phyloP scores from a whole-genome alignment of 2,888 invertebrate genomes.

The Dryobotodes eremita region DNA sequence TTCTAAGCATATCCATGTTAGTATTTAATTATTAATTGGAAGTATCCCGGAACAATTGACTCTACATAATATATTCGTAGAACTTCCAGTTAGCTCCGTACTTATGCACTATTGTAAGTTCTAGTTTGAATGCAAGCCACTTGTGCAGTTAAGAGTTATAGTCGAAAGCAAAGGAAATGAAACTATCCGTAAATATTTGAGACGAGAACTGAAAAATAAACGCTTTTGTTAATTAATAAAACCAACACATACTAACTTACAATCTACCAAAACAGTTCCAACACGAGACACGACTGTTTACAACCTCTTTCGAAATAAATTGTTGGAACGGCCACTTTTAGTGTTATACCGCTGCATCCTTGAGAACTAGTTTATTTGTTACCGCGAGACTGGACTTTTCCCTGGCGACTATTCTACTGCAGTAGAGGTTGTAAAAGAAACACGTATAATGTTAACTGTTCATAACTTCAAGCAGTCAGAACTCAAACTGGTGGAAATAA shows the following conservation, averaged over 20 bases:
- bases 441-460: slow-evolving; percentile 26
- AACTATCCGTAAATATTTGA: slow-evolving; percentile 22
- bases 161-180: slow-evolving; percentile 8
- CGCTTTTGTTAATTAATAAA: slow-evolving; percentile 1
- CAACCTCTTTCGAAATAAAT: slow-evolving; percentile 39
- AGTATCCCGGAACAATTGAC: slow-evolving; percentile 14
- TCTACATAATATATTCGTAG: slow-evolving; percentile 14
- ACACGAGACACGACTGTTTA: slow-evolving; percentile 25
- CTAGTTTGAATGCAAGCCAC: slow-evolving; percentile 17
- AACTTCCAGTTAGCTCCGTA: slow-evolving; percentile 3
- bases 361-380: slow-evolving; percentile 52
- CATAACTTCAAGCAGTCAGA: slow-evolving; percentile 10
- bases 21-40: slow-evolving; percentile 13
- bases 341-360: slow-evolving; percentile 38
- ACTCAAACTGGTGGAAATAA: not conserved
- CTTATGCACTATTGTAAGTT: slow-evolving; percentile 17
- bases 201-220: not conserved
- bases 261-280: not conserved
- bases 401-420: slow-evolving; percentile 35
- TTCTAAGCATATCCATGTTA: not conserved
- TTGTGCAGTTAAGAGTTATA: slow-evolving; percentile 16
- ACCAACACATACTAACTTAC: not conserved
- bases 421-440: slow-evolving; percentile 34
- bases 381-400: slow-evolving; percentile 37
- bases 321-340: slow-evolving; percentile 36